These are phyloP conservation scores for Dromas ardeola DNA, from an alignment of 2,113 vertebrate genomes.

Conservation along the genomic window DNA sequence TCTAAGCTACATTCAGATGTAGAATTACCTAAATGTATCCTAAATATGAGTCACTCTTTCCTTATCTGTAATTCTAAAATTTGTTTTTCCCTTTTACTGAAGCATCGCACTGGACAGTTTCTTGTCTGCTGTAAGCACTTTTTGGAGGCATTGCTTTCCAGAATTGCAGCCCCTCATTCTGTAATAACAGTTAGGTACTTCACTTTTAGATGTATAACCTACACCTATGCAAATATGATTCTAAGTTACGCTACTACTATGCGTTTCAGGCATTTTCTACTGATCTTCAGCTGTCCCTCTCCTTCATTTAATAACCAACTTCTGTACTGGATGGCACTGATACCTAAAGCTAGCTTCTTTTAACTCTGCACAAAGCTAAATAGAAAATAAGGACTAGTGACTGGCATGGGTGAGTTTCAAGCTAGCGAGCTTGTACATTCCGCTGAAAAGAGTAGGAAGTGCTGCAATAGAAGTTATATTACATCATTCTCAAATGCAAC, in stretches of 20 bases:
- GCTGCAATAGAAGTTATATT: constrained; percentile 41
- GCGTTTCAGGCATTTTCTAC: background rate
- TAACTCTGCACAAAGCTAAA: background rate
- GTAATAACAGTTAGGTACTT: background rate
- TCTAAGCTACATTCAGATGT: background rate
- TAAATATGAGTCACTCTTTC: background rate
- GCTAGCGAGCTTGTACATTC: background rate
- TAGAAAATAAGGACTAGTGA: background rate
- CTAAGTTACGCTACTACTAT: background rate
- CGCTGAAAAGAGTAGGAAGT: constrained; percentile 54
- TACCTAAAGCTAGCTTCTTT: background rate
- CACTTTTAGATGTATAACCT: background rate
- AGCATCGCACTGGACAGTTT: background rate
- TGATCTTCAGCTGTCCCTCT: background rate
- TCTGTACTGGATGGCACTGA: background rate
- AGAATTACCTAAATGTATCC: background rate
- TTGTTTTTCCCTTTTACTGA: background rate
- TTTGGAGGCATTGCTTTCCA: background rate
- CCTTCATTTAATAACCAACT: background rate
- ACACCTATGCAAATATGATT: background rate
- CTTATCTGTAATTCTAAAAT: background rate
- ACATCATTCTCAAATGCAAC: constrained; percentile 64
- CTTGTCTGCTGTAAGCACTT: background rate
- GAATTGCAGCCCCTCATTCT: background rate
- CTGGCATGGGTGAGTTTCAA: background rate